phyloP scores from a whole-genome alignment of 1,140 invertebrate species.

The Parapsyche elsis region DNA sequence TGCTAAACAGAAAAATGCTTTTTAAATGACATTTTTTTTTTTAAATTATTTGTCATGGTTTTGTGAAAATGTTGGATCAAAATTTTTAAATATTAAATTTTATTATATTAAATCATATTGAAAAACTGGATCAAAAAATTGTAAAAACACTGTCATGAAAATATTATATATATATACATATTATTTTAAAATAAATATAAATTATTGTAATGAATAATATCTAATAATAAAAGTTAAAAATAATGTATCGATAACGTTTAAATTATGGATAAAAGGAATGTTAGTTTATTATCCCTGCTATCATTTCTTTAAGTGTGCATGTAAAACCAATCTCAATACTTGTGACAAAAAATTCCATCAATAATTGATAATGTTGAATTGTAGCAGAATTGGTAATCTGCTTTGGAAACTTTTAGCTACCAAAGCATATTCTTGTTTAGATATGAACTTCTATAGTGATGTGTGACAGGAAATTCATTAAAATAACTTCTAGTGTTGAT shows the following conservation, averaged over 20 bases:
- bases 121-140: conserved; percentile 36
- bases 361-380: too few species aligned
- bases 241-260: conserved; percentile 55
- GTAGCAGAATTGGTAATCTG: too few species aligned
- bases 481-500: background rate
- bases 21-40: conserved; percentile 28
- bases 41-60: conserved; percentile 42
- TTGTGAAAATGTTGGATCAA: conserved; percentile 54
- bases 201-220: conserved; percentile 56
- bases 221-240: conserved; percentile 55
- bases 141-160: conserved; percentile 53
- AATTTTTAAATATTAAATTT: conserved; percentile 43
- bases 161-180: conserved; percentile 50
- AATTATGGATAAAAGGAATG: conserved; percentile 53
- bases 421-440: background rate
- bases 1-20: background rate
- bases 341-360: too few species aligned
- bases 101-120: conserved; percentile 45
- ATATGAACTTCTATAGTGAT: background rate
- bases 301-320: conserved; percentile 26
- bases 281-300: conserved; percentile 49
- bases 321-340: background rate
- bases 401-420: background rate
- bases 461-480: background rate
- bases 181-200: conserved; percentile 55